Conservation (phyloP, 2,888 invertebrate genomes). For the Polylopha cassiicola region DNA sequence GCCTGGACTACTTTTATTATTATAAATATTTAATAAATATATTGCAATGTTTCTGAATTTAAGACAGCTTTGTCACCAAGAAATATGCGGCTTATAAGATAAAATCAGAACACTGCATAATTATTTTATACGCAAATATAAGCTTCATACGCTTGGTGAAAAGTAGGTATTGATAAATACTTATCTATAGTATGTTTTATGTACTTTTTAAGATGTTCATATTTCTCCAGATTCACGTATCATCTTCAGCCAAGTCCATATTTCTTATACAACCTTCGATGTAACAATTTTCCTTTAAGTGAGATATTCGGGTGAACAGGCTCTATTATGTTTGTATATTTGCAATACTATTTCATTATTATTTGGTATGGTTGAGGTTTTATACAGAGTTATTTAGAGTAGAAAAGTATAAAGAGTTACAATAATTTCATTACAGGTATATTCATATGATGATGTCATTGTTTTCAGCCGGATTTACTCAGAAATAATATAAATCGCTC, state of each 20-base stretch:
- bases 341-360: slow-evolving; percentile 32
- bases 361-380: slow-evolving; percentile 72
- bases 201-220: slow-evolving; percentile 13
- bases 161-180: too few species aligned
- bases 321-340: slow-evolving; percentile 17
- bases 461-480: too few species aligned
- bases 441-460: too few species aligned
- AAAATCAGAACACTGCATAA: too few species aligned
- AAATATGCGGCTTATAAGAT: too few species aligned
- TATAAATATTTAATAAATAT: too few species aligned
- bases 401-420: slow-evolving; percentile 26
- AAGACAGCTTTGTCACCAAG: too few species aligned
- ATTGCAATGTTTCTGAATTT: too few species aligned
- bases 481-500: too few species aligned
- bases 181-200: slow-evolving; percentile 8
- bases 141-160: too few species aligned
- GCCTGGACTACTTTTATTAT: slow-evolving; percentile 40
- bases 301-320: slow-evolving; percentile 10
- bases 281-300: slow-evolving; percentile 30
- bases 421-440: slow-evolving; percentile 21
- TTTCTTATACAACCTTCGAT: slow-evolving; percentile 32
- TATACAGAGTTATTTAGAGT: slow-evolving; percentile 70
- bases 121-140: too few species aligned
- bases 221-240: slow-evolving; percentile 16
- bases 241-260: slow-evolving; percentile 26